Conservation (phyloP, 2,797 vertebrate genomes). For the Agapornis canus region DNA sequence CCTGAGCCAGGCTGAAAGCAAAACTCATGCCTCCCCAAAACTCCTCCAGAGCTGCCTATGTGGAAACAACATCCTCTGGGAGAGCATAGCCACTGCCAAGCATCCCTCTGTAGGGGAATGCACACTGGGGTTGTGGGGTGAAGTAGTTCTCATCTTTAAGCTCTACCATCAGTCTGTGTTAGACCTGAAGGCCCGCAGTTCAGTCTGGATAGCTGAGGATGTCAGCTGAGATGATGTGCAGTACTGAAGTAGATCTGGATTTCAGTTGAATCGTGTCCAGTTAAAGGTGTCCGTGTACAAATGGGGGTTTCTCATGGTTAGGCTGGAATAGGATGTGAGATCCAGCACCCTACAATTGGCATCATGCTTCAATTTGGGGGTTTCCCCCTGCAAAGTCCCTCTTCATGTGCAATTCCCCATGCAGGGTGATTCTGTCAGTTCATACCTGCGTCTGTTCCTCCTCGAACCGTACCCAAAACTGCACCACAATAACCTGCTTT, state of each 20-base stretch:
- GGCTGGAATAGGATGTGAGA: accelerated
- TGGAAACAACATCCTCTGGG: not conserved
- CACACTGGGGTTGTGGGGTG: accelerated
- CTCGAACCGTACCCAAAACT: accelerated
- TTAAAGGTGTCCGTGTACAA: not conserved
- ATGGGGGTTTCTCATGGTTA: accelerated
- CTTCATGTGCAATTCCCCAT: accelerated
- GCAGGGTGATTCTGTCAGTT: not conserved
- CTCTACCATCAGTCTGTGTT: accelerated
- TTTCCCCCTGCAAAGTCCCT: accelerated
- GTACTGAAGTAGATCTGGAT: not conserved
- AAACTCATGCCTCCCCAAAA: not conserved
- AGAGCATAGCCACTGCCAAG: not conserved
- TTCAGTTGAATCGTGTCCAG: not conserved
- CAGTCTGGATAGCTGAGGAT: not conserved
- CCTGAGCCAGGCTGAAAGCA: not conserved
- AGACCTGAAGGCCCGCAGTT: accelerated
- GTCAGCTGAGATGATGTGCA: not conserved
- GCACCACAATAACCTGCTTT: not conserved
- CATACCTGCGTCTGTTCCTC: not conserved
- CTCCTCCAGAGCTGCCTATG: not conserved
- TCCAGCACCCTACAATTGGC: too few species aligned
- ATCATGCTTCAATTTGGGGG: not conserved
- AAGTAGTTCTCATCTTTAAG: not conserved
- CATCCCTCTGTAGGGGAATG: too few species aligned